phyloP scores from a whole-genome alignment of 2,888 invertebrate genomes.

The Steinernema carpocapsae region DNA sequence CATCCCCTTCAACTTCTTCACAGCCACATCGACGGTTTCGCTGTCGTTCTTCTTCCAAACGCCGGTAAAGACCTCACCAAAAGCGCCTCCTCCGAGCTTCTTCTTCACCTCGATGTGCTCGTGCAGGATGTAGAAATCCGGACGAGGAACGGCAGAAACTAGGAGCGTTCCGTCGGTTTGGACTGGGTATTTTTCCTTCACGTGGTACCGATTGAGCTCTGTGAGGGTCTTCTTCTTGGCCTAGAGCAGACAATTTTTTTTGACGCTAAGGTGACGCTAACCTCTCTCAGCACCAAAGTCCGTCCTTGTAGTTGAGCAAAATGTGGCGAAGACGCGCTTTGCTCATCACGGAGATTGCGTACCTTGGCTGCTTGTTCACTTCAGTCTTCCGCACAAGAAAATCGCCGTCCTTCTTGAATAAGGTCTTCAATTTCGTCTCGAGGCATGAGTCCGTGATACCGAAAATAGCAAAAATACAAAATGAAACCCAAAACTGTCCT shows the following conservation, averaged over 20 bases:
- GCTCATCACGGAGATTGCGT: slow-evolving; percentile 42
- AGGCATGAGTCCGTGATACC: slow-evolving; percentile 43
- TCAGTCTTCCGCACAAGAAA: slow-evolving; percentile 43
- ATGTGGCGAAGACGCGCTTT: slow-evolving; percentile 40
- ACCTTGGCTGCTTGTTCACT: slow-evolving; percentile 38
- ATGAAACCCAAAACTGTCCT: too few relatives aligned
- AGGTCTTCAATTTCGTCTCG: too few relatives aligned
- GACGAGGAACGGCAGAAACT: slow-evolving; percentile 40
- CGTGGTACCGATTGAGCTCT: slow-evolving; percentile 40
- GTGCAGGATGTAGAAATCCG: slow-evolving; percentile 44
- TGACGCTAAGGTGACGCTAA: background rate
- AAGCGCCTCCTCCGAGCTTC: slow-evolving; percentile 42
- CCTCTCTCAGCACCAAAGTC: slow-evolving; percentile 42
- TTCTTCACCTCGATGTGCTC: slow-evolving; percentile 40
- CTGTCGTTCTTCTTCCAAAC: slow-evolving; percentile 35
- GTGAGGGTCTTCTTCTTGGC: slow-evolving; percentile 40
- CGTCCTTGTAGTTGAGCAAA: slow-evolving; percentile 40
- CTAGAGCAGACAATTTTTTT: background rate
- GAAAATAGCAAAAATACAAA: too few relatives aligned
- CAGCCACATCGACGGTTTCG: slow-evolving; percentile 16
- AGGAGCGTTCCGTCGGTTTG: slow-evolving; percentile 39
- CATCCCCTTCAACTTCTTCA: slow-evolving; percentile 6
- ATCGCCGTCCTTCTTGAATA: slow-evolving; percentile 40
- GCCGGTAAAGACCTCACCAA: slow-evolving; percentile 43
- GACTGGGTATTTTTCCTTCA: slow-evolving; percentile 42